Conservation (phyloP, 1,140 invertebrate species). For the Gonioctena quinquepunctata region DNA sequence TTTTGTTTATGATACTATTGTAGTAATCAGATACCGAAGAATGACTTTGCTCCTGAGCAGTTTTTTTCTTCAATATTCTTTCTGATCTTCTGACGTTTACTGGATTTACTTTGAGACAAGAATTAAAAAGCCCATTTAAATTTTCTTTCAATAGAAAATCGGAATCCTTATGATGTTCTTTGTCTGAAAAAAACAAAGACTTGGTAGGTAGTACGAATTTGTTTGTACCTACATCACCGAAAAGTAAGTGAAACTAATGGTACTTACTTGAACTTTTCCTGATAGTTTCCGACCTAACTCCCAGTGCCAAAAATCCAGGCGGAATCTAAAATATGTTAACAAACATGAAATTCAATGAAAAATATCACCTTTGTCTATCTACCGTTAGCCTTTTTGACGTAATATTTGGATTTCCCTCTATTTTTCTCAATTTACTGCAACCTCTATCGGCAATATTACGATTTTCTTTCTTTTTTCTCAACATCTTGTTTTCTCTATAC, state of each 20-base stretch:
- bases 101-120: neutral
- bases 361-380: neutral
- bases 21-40: constrained; percentile 5
- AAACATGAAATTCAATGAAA: neutral
- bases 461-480: constrained; percentile 2
- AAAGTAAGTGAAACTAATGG: too few relatives aligned
- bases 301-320: constrained; percentile 25
- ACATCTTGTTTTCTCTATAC: neutral
- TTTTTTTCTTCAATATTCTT: constrained; percentile 16
- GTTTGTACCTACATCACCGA: too few relatives aligned
- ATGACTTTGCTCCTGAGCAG: neutral
- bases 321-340: constrained; percentile 22
- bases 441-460: neutral
- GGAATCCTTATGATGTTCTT: too few relatives aligned
- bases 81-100: constrained; percentile 12
- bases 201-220: too few relatives aligned
- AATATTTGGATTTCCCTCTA: constrained; percentile 21
- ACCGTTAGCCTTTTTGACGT: constrained; percentile 26
- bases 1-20: neutral
- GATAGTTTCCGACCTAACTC: constrained; percentile 5
- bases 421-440: neutral
- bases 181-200: too few relatives aligned
- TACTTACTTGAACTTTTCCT: constrained; percentile 22
- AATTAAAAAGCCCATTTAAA: constrained; percentile 9
- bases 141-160: constrained; percentile 6